Percentiles rank a stretch among this genome's conserved stretches.
phyloP scores from a whole-genome alignment of 2,888 invertebrate species.

The Sicus ferrugineus region DNA sequence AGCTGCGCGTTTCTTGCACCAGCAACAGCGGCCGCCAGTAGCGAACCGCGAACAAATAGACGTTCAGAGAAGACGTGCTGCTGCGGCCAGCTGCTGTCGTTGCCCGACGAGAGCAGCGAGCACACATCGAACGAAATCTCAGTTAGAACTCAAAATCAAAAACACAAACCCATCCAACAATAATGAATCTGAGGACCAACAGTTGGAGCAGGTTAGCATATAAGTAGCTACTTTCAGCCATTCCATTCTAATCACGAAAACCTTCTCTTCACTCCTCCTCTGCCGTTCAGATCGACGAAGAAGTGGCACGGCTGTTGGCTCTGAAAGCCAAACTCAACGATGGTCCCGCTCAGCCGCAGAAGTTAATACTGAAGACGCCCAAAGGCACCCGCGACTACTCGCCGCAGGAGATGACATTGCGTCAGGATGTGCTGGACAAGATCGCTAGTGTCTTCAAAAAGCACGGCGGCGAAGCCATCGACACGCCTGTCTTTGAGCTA shows the following conservation, averaged over 20 bases:
- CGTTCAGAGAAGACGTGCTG: conserved; percentile 24
- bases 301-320: conserved; percentile 81
- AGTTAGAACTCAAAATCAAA: conserved; percentile 20
- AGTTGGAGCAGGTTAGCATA: conserved; percentile 63
- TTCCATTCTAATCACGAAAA: conserved; percentile 1
- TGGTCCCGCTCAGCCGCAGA: conserved; percentile 72
- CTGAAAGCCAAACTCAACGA: conserved; percentile 79
- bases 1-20: conserved; percentile 46
- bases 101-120: conserved; percentile 21
- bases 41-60: conserved; percentile 20
- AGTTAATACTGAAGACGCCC: conserved; percentile 87
- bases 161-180: conserved; percentile 46
- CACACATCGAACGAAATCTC: neutral
- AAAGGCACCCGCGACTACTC: conserved; percentile 95
- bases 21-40: conserved; percentile 25
- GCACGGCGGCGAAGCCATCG: conserved; percentile 97
- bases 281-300: conserved; percentile 78
- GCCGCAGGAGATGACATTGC: conserved; percentile 93
- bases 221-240: conserved; percentile 40
- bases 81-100: conserved; percentile 34
- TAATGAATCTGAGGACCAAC: conserved; percentile 55
- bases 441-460: conserved; percentile 90
- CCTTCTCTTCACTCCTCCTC: conserved; percentile 29
- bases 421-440: conserved; percentile 84
- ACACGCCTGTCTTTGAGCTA: conserved; percentile 97